A percentile compares a stretch with the other conserved stretches of the same genome.
Conservation (phyloP, 2,888 invertebrate species). For the Nemurella pictetii region DNA sequence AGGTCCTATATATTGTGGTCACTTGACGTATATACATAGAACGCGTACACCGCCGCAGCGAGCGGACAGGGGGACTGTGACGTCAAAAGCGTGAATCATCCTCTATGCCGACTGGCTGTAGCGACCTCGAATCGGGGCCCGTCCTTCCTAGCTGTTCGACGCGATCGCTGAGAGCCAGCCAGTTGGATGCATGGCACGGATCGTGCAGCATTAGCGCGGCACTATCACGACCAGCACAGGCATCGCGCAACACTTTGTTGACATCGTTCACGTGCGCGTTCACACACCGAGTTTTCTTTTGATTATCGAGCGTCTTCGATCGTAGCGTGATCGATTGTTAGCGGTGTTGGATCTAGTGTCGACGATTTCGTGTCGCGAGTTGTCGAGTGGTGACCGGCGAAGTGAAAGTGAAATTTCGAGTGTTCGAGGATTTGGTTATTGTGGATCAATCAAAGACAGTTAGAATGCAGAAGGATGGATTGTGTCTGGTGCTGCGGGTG, state of each 20-base stretch:
- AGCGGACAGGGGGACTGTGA: not conserved
- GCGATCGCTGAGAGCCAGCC: not conserved
- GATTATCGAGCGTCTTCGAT: not conserved
- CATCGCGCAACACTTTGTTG: not conserved
- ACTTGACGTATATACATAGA: not conserved
- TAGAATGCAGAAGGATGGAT: slow-evolving; percentile 60
- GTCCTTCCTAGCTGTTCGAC: not conserved
- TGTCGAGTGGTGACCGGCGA: not conserved
- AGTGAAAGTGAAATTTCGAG: slow-evolving; percentile 14
- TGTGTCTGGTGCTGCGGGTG: slow-evolving; percentile 64
- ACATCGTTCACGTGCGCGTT: not conserved
- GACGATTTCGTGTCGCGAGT: not conserved
- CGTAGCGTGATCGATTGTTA: not conserved
- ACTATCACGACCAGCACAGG: not conserved
- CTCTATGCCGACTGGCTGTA: too few species aligned
- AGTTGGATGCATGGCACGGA: slow-evolving; percentile 2
- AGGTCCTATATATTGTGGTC: not conserved
- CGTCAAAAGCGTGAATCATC: not conserved
- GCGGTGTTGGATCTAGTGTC: slow-evolving; percentile 17
- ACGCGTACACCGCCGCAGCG: too few species aligned
- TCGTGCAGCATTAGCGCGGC: not conserved
- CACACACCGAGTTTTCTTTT: not conserved
- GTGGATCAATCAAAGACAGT: slow-evolving; percentile 13
- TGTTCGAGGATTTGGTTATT: not conserved
- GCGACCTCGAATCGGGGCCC: slow-evolving; percentile 13